A percentile compares a stretch with the other conserved stretches of the same genome.
Evolutionary conservation across 2,797 vertebrate genomes (phyloP).

Genomic region (Ammospiza maritima): DNA sequence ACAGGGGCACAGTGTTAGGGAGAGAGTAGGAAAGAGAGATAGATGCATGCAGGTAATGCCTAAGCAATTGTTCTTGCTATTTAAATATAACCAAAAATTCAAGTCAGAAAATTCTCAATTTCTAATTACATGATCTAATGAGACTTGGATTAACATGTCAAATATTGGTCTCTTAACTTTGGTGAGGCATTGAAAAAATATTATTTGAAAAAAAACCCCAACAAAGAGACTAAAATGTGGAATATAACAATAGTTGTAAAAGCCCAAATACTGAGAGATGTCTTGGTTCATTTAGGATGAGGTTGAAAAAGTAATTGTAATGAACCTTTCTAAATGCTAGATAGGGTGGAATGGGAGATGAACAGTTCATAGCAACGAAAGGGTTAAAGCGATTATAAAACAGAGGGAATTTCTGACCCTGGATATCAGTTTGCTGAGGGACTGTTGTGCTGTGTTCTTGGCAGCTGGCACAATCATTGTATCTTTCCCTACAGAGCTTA

Average conservation of each 20-base stretch:
- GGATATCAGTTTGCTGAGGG: background rate
- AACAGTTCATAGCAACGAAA: background rate
- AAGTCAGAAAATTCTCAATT: background rate
- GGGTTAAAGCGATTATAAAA: background rate
- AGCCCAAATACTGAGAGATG: background rate
- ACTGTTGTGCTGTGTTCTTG: background rate
- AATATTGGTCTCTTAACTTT: background rate
- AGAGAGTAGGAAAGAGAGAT: background rate
- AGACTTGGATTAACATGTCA: background rate
- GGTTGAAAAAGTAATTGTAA: background rate
- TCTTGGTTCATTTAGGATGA: background rate
- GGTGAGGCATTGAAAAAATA: background rate
- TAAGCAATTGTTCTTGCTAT: background rate
- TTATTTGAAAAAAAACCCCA: background rate
- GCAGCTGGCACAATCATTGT: background rate
- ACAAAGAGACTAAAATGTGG: background rate
- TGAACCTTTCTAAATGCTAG: background rate
- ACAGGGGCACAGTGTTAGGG: accelerated
- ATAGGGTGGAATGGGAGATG: background rate
- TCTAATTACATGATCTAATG: background rate
- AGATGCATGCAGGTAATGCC: background rate
- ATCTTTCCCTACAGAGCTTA: background rate
- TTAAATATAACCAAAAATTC: background rate
- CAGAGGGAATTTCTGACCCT: background rate
- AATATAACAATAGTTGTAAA: background rate